Evolutionary conservation across 2,113 vertebrate species (phyloP), one percentile per base, ranked within the genome.

Genomic region (Lampris megalopsis): DNA sequence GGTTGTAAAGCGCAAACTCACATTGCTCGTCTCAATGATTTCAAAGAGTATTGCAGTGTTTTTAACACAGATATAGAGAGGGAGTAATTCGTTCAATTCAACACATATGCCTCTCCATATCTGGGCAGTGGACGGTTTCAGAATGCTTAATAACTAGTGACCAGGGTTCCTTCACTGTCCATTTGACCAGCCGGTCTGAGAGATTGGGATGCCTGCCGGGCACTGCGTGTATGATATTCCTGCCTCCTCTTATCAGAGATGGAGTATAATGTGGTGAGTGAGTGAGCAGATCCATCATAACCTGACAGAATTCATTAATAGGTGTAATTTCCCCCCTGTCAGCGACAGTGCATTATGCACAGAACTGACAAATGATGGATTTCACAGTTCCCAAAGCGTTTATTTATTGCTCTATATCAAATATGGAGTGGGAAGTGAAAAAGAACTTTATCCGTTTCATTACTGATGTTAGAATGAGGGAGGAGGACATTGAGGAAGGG

Each of bases 241-340:
- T 37, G 57, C 38, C 63, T 52, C 56, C 45, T 52, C 24, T 68
- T 38, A 49, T 53, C 13, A 68, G 54, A 75, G 58, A 24, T 9
- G 42, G 52, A 60, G 64, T 49, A 42, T 50, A 80, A 80, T 70
- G 79, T 47, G 24, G 5, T 4, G 38, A 66, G 59, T 62, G 79
- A 83, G 52, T 37, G 50, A 81, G 82, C 47, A 62, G 40, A 86
- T 89, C 69, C 11, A 45, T 86, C 76, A 81, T 56, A 75, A 77
- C 43, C 52, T 85, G 71, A 87, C 82, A 86, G 85, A 80, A 86
- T 73, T 85, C 76, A 90, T 85, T 88, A 79, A 35, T 71, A 24
- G 1, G 69, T 52, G 67, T 82, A 57, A 85, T 81, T 84, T 82
- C 63, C 73, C 85, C 73, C 41, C 80, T 65, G 75, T 82, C 73